Conservation (phyloP, 2,888 invertebrate genomes). For the Amphipyra berbera region DNA sequence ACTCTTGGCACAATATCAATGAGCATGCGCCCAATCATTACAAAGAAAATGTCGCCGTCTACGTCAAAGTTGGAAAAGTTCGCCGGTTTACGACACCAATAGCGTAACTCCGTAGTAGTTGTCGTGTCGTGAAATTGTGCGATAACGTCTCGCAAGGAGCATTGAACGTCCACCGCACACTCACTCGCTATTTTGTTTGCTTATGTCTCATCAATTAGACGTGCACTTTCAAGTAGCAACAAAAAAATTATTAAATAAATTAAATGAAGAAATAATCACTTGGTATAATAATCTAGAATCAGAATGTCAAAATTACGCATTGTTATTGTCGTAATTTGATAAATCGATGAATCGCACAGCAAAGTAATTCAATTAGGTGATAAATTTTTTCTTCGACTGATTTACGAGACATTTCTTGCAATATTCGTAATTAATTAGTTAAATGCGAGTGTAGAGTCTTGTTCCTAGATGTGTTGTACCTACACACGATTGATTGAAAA, state of each 20-base stretch:
- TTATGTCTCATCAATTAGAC: conserved; percentile 12
- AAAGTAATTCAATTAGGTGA: conserved; percentile 32
- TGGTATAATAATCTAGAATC: not conserved
- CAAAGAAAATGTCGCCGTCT: conserved; percentile 54
- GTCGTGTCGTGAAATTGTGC: conserved; percentile 38
- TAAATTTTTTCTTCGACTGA: conserved; percentile 26
- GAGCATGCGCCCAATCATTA: conserved; percentile 56
- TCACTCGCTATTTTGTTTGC: conserved; percentile 33
- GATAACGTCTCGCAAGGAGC: conserved; percentile 38
- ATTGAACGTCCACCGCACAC: conserved; percentile 34
- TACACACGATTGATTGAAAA: conserved; percentile 9
- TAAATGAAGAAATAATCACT: not conserved
- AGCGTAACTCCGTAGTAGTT: conserved; percentile 45
- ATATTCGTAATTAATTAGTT: conserved; percentile 23
- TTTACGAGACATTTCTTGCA: conserved; percentile 25
- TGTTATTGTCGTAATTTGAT: conserved; percentile 3
- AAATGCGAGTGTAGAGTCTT: conserved; percentile 24
- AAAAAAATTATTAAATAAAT: not conserved
- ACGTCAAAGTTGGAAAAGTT: conserved; percentile 58
- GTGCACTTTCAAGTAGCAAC: conserved; percentile 10
- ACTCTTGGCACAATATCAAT: conserved; percentile 65
- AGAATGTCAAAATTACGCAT: conserved; percentile 5
- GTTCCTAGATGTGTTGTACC: conserved; percentile 4
- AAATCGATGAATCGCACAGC: conserved; percentile 17
- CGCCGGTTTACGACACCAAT: conserved; percentile 47